These are phyloP conservation scores for Scylla paramamosain DNA, from an alignment of 1,140 invertebrate genomes.

Conservation along the genomic window DNA sequence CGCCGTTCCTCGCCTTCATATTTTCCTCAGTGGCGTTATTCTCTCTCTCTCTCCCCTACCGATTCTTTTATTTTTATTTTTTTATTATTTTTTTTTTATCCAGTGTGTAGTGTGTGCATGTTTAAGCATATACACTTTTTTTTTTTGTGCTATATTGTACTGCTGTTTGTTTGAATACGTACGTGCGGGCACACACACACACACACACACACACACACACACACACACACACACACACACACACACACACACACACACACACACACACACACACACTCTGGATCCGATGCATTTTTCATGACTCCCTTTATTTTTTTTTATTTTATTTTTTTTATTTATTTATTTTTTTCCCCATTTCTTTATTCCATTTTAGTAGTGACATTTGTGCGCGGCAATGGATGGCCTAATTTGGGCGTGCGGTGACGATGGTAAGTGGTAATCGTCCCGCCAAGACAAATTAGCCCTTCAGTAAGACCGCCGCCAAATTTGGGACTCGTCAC, in stretches of 20 bases:
- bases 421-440: not conserved
- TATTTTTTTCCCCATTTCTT: too few species aligned
- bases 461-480: not conserved
- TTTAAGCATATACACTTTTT: not conserved
- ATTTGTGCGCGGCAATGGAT: not conserved
- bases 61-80: not conserved
- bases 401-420: not conserved
- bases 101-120: not conserved
- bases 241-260: not conserved
- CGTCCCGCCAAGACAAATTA: not conserved
- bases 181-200: not conserved
- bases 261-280: not conserved
- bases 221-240: not conserved
- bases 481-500: not conserved
- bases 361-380: not conserved
- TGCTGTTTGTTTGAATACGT: too few species aligned
- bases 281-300: not conserved
- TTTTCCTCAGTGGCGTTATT: conserved; percentile 2
- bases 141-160: too few species aligned
- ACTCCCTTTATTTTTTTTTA: too few species aligned
- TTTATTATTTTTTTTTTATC: not conserved
- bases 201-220: not conserved
- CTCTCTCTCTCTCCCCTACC: not conserved
- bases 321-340: too few species aligned
- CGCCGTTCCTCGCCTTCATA: conserved; percentile 18